These are phyloP conservation scores for Drosophila neocordata DNA, from an alignment of 1,140 invertebrate genomes.

Conservation along the genomic window DNA sequence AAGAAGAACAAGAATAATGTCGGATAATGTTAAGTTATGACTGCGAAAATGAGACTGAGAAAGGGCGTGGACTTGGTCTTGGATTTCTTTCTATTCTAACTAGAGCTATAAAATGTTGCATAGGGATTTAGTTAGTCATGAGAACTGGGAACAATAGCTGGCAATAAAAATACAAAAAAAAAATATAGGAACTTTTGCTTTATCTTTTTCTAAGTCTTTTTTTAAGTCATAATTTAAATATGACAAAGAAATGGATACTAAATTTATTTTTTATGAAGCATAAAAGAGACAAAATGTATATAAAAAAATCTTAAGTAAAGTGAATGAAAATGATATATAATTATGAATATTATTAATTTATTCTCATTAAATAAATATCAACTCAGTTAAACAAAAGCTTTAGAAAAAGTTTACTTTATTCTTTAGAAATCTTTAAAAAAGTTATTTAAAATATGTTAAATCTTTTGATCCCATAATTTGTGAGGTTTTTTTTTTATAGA, in stretches of 20 bases:
- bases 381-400: no score
- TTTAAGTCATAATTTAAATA: no score
- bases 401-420: no score
- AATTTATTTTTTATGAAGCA: no score
- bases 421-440: no score
- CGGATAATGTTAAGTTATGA: constrained; percentile 53
- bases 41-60: constrained; percentile 25
- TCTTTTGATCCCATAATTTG: no score
- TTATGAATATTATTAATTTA: no score
- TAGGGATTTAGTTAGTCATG: constrained; percentile 1
- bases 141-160: neutral
- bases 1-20: constrained; percentile 14
- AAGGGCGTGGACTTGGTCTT: constrained; percentile 28
- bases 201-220: no score
- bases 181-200: neutral
- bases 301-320: neutral
- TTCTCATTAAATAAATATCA: no score
- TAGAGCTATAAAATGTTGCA: constrained; percentile 1
- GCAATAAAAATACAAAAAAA: neutral
- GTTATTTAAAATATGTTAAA: no score
- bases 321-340: neutral
- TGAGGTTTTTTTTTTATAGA: no score
- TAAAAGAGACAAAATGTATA: neutral
- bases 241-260: neutral
- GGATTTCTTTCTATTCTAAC: neutral